Evolutionary conservation across 2,888 invertebrate genomes (phyloP).

Genomic region (Pandemis cinnamomeana): DNA sequence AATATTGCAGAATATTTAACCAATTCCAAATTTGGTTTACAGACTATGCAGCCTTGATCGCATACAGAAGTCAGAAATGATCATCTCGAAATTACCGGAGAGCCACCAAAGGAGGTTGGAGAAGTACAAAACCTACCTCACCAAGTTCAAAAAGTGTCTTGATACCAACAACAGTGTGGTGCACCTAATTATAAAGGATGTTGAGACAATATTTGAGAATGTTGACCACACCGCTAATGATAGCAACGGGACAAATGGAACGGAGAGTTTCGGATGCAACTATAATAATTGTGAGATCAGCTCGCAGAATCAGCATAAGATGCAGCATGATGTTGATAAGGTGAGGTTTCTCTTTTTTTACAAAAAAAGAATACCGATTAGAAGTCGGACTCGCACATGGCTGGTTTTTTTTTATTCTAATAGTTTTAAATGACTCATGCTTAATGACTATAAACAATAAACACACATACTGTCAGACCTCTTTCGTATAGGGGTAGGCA

Average conservation of each 20-base stretch:
- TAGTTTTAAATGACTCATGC: too few species aligned
- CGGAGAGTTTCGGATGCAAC: slow-evolving; percentile 71
- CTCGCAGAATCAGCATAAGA: slow-evolving; percentile 74
- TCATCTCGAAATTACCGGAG: slow-evolving; percentile 88
- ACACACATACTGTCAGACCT: too few species aligned
- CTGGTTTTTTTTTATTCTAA: too few species aligned
- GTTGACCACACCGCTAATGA: slow-evolving; percentile 73
- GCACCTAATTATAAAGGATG: slow-evolving; percentile 90
- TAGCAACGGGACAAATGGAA: slow-evolving; percentile 61
- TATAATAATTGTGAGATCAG: slow-evolving; percentile 74
- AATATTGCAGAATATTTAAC: background rate
- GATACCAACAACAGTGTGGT: slow-evolving; percentile 88
- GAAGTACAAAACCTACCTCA: slow-evolving; percentile 90
- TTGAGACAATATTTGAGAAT: slow-evolving; percentile 94
- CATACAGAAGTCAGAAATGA: slow-evolving; percentile 90
- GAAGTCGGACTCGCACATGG: too few species aligned
- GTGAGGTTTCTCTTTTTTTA: slow-evolving; percentile 49
- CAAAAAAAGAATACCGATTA: too few species aligned
- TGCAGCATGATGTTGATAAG: slow-evolving; percentile 81
- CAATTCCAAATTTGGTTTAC: slow-evolving; percentile 49
- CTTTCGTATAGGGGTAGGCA: too few species aligned
- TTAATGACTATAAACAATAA: too few species aligned
- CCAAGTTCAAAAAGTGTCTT: slow-evolving; percentile 90
- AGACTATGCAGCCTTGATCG: slow-evolving; percentile 91
- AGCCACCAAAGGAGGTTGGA: slow-evolving; percentile 90